A percentile compares a stretch with the other conserved stretches of the same genome.
Conservation (phyloP, 2,888 invertebrate species). For the Gandaritis pyraliata region DNA sequence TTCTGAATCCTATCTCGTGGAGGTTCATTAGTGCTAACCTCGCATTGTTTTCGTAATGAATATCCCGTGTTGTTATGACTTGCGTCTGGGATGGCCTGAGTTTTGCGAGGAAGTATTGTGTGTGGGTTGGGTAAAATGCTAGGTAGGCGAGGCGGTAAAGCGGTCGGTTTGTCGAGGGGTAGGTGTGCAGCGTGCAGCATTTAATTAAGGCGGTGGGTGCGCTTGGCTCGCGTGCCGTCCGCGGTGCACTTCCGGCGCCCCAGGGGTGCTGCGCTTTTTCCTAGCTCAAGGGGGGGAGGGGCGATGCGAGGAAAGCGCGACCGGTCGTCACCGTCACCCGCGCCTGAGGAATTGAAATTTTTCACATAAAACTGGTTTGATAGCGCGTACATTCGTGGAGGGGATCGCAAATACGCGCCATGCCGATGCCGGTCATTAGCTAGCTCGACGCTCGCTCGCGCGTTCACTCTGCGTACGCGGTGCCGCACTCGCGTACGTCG, state of each 20-base stretch:
- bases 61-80: constrained; percentile 27
- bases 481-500: constrained; percentile 44
- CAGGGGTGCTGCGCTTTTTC: constrained; percentile 79
- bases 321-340: constrained; percentile 82
- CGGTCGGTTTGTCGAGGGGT: constrained; percentile 52
- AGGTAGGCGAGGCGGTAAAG: constrained; percentile 5
- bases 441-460: constrained; percentile 77
- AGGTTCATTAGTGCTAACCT: constrained; percentile 28
- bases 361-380: constrained; percentile 84
- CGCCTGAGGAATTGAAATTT: constrained; percentile 77
- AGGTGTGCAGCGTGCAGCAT: constrained; percentile 75
- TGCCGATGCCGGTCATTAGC: constrained; percentile 81
- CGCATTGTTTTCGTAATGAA: constrained; percentile 40
- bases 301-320: constrained; percentile 75
- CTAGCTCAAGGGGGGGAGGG: constrained; percentile 66
- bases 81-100: constrained; percentile 10
- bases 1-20: constrained; percentile 13
- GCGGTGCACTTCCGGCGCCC: constrained; percentile 76
- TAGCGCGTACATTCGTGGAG: constrained; percentile 77
- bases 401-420: constrained; percentile 81
- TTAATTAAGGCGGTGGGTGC: constrained; percentile 82
- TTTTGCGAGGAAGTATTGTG: constrained; percentile 17
- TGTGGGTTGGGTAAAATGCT: constrained; percentile 22
- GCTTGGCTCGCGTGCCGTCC: constrained; percentile 78
- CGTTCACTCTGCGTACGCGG: constrained; percentile 63